Evolutionary conservation across 2,888 invertebrate species (phyloP), one percentile per base, ranked within the genome.

Genomic region (Maniola hyperantus): DNA sequence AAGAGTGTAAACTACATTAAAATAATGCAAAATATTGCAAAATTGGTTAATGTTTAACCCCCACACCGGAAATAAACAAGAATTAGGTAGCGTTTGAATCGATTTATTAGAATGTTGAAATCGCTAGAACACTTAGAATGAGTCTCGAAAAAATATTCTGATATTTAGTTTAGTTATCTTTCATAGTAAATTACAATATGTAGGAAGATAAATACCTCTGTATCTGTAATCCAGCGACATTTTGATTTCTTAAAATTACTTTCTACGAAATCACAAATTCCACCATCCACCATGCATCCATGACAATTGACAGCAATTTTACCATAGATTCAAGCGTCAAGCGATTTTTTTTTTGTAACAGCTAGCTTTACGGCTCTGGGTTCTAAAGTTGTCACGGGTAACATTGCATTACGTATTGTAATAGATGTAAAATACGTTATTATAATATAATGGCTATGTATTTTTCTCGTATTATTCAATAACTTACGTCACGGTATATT

Each of bases 261-360:
- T 26, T 18, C 42, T 44, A 18, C 26, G 36, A 60, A 11, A 15
- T 26, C 36, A 20, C 15, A 20, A 61, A n/a, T 20, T 20, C 46
- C 34, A 10, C 46, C 60, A 13, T n/a, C n/a, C n/a, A n/a, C 60
- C 60, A 60, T 60, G 26, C 50, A 60, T 34, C 36, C 5, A 39
- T 13, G 39, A 18, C 4, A 36, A 7, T 0, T 13, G 39, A 18
- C 4, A 36, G n/a, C 1, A 39, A 33, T 18, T n/a, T n/a, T 26
- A 26, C 26, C 26, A 26, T 26, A 26, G 26, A 26, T 4, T 26
- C 1, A 26, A 26, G 26, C 26, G 26, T 26, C 26, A 26, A 26
- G 4, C 26, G 4, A 26, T 26, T 4, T 26, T 26, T 26, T 26
- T 4, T 26, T 1, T 26, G n/a, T n/a, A n/a, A n/a, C n/a, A 26